These are phyloP conservation scores for Butastur rufipennis DNA, from an alignment of 2,113 vertebrate species.

Conservation along the genomic window DNA sequence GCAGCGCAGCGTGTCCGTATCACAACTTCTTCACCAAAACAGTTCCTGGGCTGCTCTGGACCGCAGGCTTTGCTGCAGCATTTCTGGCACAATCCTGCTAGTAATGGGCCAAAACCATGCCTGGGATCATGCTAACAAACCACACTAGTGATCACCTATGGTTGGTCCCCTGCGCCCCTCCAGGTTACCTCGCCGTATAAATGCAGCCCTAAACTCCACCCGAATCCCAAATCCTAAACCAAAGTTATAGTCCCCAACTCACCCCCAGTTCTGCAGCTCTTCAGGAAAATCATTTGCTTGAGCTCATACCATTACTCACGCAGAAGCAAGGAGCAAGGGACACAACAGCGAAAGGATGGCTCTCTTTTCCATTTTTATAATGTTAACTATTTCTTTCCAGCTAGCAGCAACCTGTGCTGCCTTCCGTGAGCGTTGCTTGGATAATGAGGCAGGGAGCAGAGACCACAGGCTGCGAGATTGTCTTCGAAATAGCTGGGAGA, in stretches of 20 bases:
- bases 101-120: accelerated
- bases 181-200: not conserved
- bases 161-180: not conserved
- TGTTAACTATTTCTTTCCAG: not conserved
- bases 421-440: not conserved
- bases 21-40: not conserved
- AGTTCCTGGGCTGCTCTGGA: too few relatives aligned
- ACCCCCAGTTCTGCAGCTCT: accelerated
- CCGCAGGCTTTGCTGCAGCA: not conserved
- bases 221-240: not conserved
- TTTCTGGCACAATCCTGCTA: not conserved
- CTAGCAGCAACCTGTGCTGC: not conserved
- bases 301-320: accelerated
- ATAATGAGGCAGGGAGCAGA: not conserved
- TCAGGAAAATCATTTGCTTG: not conserved
- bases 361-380: not conserved
- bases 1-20: accelerated
- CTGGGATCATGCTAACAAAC: not conserved
- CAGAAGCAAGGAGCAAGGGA: not conserved
- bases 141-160: not conserved
- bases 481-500: not conserved
- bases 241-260: not conserved
- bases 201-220: not conserved
- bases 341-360: accelerated
- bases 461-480: not conserved